phyloP scores from a whole-genome alignment of 2,113 vertebrate species.

The Myiagra hebetior region DNA sequence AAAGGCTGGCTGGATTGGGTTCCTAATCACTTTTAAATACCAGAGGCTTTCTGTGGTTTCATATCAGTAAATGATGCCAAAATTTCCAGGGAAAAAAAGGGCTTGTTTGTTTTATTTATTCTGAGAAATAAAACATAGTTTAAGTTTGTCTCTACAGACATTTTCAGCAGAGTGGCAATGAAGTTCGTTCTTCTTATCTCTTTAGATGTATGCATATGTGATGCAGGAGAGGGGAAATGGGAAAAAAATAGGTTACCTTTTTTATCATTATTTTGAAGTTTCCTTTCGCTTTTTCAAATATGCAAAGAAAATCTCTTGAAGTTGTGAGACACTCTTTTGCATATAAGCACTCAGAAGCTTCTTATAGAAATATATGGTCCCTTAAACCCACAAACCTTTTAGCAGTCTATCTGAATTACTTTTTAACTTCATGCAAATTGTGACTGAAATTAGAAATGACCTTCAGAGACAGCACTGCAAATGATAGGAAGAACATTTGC shows the following conservation, averaged over 20 bases:
- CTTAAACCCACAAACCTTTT: not conserved
- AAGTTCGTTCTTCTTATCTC: not conserved
- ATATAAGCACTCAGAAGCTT: not conserved
- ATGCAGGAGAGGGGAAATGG: not conserved
- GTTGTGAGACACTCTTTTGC: not conserved
- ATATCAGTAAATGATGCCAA: not conserved
- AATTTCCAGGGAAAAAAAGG: not conserved
- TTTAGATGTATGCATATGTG: not conserved
- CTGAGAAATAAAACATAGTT: not conserved
- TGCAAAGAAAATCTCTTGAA: not conserved
- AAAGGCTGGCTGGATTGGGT: not conserved
- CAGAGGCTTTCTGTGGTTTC: not conserved
- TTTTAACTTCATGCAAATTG: not conserved
- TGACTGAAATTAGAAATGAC: slow-evolving; percentile 35
- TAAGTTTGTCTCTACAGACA: not conserved
- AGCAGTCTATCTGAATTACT: not conserved
- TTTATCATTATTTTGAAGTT: not conserved
- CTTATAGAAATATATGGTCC: not conserved
- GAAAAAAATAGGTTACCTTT: not conserved
- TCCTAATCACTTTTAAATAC: not conserved
- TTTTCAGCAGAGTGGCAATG: not conserved
- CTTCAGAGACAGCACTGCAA: not conserved
- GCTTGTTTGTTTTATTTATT: not conserved
- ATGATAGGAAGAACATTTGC: not conserved
- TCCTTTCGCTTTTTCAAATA: not conserved